Evolutionary conservation across 2,797 vertebrate genomes (phyloP).

Genomic region (Sebastes steindachneri): DNA sequence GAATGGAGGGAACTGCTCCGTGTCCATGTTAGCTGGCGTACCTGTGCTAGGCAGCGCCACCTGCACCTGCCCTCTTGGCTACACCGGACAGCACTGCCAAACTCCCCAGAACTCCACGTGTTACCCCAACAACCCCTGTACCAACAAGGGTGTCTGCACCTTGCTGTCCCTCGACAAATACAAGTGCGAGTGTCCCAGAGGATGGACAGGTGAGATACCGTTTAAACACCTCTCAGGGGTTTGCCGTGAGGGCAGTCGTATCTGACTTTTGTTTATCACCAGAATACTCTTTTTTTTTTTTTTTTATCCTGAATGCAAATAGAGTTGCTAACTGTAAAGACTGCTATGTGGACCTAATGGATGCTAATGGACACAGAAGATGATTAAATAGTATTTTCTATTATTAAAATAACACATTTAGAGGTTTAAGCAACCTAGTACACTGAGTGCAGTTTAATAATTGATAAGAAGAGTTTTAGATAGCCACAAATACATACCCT

Average conservation of each 20-base stretch:
- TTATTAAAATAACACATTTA: background rate
- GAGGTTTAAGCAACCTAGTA: background rate
- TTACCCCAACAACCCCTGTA: constrained; percentile 88
- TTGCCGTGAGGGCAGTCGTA: background rate
- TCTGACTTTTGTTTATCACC: background rate
- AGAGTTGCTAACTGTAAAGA: background rate
- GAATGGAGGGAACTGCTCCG: constrained; percentile 91
- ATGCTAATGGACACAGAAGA: background rate
- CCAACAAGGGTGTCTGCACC: constrained; percentile 86
- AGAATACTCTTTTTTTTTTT: background rate
- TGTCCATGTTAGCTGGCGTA: constrained; percentile 71
- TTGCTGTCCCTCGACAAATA: constrained; percentile 85
- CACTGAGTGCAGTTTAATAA: background rate
- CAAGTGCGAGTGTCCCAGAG: constrained; percentile 86
- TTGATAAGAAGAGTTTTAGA: background rate
- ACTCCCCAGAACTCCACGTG: constrained; percentile 89
- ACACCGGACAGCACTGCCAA: constrained; percentile 86
- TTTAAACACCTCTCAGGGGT: background rate
- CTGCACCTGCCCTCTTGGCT: constrained; percentile 89
- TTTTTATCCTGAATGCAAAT: background rate
- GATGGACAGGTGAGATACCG: constrained; percentile 88
- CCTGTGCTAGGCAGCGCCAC: constrained; percentile 81
- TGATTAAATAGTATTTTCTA: background rate
- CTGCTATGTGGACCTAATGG: background rate
- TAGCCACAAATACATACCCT: background rate